A percentile compares a stretch with the other conserved stretches of the same genome.
These are phyloP conservation scores for Venustoraphidia nigricollis DNA, from an alignment of 2,888 invertebrate species.

Conservation along the genomic window DNA sequence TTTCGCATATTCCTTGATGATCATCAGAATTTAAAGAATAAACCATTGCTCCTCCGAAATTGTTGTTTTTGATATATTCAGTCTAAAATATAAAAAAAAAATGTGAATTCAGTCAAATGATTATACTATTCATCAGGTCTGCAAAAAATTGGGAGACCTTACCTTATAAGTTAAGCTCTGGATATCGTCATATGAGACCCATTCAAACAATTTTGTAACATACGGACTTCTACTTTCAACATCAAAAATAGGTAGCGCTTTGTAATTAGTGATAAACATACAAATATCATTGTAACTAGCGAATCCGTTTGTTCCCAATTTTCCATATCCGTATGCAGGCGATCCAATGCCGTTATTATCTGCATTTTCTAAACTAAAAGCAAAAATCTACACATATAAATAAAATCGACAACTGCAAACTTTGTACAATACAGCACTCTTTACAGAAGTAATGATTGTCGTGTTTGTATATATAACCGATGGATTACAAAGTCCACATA, in stretches of 20 bases:
- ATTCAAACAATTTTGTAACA: conserved; percentile 49
- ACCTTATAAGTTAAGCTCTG: conserved; percentile 56
- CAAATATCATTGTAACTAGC: conserved; percentile 56
- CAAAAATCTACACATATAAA: no score
- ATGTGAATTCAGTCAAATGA: conserved; percentile 4
- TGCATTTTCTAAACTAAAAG: conserved; percentile 43
- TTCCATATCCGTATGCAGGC: conserved; percentile 54
- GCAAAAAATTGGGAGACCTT: conserved; percentile 16
- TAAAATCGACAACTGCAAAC: no score
- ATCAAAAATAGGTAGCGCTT: conserved; percentile 45
- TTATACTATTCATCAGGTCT: conserved; percentile 3
- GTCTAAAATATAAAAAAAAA: conserved; percentile 25
- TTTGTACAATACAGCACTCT: no score
- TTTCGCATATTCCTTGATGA: conserved; percentile 39
- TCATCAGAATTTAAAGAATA: conserved; percentile 74
- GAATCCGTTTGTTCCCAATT: conserved; percentile 51
- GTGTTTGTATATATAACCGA: no score
- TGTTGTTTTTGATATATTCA: conserved; percentile 41
- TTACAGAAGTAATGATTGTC: no score
- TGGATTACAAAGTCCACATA: no score
- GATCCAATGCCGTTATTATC: conserved; percentile 50
- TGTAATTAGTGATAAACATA: conserved; percentile 37
- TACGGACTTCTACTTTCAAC: conserved; percentile 61
- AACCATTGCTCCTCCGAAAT: conserved; percentile 69
- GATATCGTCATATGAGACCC: conserved; percentile 71